Percentiles rank a stretch among this genome's conserved stretches.
phyloP scores from a whole-genome alignment of 2,888 invertebrate species.

The Spodoptera exigua region DNA sequence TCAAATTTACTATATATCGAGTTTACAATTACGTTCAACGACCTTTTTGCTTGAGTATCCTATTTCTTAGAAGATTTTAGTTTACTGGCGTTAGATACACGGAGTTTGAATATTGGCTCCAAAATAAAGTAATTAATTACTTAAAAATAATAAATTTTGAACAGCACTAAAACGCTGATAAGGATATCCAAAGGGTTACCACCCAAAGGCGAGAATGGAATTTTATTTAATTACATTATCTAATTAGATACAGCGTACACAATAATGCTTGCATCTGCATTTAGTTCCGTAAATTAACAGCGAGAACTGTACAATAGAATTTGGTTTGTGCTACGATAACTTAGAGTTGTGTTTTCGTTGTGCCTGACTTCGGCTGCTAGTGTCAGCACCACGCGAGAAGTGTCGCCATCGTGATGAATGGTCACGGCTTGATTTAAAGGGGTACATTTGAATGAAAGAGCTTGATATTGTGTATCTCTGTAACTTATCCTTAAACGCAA shows the following conservation, averaged over 20 bases:
- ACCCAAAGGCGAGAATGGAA: constrained; percentile 82
- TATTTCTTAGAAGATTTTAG: constrained; percentile 23
- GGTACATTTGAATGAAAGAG: constrained; percentile 76
- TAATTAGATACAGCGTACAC: constrained; percentile 83
- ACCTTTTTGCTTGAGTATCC: constrained; percentile 36
- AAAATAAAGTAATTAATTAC: constrained; percentile 53
- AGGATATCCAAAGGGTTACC: constrained; percentile 73
- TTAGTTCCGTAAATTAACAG: constrained; percentile 71
- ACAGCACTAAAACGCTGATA: constrained; percentile 70
- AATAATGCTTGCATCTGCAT: constrained; percentile 80
- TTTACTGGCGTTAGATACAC: constrained; percentile 11
- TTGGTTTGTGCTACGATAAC: constrained; percentile 39
- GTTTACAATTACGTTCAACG: constrained; percentile 49
- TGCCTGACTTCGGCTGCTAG: constrained; percentile 57
- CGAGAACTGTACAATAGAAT: constrained; percentile 42
- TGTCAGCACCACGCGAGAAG: constrained; percentile 71
- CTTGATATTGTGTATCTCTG: constrained; percentile 75
- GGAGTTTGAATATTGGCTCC: constrained; percentile 23
- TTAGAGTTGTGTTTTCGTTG: constrained; percentile 67
- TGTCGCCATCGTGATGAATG: constrained; percentile 84
- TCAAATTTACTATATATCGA: constrained; percentile 67
- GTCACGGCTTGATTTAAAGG: constrained; percentile 81
- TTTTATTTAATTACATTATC: constrained; percentile 82
- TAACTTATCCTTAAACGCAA: constrained; percentile 70
- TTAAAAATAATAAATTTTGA: constrained; percentile 56